Base-by-base conservation (phyloP, 2,797 vertebrate species). In the Notolabrus celidotus region DNA sequence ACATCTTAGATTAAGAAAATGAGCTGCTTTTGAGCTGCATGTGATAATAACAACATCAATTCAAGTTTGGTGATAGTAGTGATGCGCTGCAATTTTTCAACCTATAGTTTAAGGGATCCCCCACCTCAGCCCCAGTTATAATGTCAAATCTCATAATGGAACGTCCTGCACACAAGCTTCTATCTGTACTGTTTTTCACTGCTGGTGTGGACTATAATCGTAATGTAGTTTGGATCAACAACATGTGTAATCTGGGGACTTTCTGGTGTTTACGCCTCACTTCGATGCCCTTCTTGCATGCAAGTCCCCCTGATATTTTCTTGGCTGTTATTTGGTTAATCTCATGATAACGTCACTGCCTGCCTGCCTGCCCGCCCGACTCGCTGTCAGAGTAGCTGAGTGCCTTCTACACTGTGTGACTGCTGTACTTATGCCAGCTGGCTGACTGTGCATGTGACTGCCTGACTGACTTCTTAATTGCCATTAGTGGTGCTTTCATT, bases 1-100 rank as follows among this genome's bases (percentile, higher is more conserved):
- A 17, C 19, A 38, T 36, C n/a, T 47, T 19, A 50, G 20, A 60
- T 59, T 10, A 63, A 10, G 47, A 60, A 58, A 54, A 16, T 23
- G 0, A 57, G 53, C 12, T 7, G 10, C 20, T 53, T 46, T 73
- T 56, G 16, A 38, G 17, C 15, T 41, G 27, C 20, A 64, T 49
- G 10, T 58, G 16, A 38, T 38, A 9, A 23, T 25, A 11, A 36
- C 2, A 43, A 1, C 16, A 17, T 22, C 3, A 20, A 2, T 20
- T 45, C 27, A 17, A 14, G 15, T 7, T 9, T 45, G 10, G 29
- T 31, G 5, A 59, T 22, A 20, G 20, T 38, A 19, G 7, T n/a
- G 3, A 45, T 46, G 16, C 17, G 3, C 14, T 27, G 3, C 19
- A 19, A 1, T 10, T 2, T 31, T 10, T 20, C 34, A 59, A 49